These are phyloP conservation scores for Cheilosia soror DNA, from an alignment of 2,888 invertebrate species.

Conservation along the genomic window DNA sequence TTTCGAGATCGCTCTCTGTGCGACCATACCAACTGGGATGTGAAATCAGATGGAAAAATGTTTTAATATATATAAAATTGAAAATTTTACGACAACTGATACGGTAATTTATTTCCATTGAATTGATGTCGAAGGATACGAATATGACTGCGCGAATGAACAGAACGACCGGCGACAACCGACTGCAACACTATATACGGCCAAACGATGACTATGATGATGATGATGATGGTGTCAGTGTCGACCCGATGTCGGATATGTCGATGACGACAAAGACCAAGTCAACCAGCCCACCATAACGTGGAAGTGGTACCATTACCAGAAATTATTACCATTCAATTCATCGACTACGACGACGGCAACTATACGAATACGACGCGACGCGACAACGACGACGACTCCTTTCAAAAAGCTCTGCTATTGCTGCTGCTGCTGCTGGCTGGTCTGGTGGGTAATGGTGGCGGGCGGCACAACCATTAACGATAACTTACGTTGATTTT, in stretches of 20 bases:
- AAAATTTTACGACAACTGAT: conserved; percentile 73
- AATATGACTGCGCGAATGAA: conserved; percentile 70
- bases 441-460: not conserved
- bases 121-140: conserved; percentile 74
- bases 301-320: conserved; percentile 66
- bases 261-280: conserved; percentile 70
- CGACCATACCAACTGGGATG: conserved; percentile 17
- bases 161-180: conserved; percentile 45
- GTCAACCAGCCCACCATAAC: conserved; percentile 62
- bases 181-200: conserved; percentile 36
- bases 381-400: not conserved
- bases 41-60: conserved; percentile 71
- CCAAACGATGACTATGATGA: conserved; percentile 35
- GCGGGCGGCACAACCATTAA: conserved; percentile 52
- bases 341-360: conserved; percentile 47
- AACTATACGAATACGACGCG: no score
- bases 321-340: conserved; percentile 73
- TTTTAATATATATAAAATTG: conserved; percentile 74
- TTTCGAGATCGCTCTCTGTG: conserved; percentile 34
- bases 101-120: conserved; percentile 74
- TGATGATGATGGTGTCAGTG: conserved; percentile 67
- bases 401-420: not conserved
- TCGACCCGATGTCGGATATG: conserved; percentile 66
- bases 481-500: conserved; percentile 74
- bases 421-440: no score